Percentiles rank a stretch among this genome's conserved stretches.
Conservation (phyloP, 2,888 invertebrate species). For the Dysmachus trigonus region DNA sequence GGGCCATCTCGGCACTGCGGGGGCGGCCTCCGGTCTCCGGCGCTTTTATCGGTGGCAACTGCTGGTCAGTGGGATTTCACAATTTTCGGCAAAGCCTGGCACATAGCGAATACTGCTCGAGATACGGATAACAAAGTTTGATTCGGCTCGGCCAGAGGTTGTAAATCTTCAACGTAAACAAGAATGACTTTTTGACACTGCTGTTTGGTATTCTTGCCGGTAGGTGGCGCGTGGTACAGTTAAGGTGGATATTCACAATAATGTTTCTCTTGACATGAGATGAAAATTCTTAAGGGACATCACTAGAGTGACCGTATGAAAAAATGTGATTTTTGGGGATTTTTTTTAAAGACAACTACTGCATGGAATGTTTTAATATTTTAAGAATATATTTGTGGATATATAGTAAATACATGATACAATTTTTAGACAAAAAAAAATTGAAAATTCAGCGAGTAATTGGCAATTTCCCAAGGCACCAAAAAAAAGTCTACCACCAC, state of each 20-base stretch:
- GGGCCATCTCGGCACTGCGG: not conserved
- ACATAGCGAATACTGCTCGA: constrained; percentile 47
- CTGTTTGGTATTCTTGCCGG: not conserved
- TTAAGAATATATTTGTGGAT: too few relatives aligned
- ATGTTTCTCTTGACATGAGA: not conserved
- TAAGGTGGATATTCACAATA: not conserved
- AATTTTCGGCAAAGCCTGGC: constrained; percentile 45
- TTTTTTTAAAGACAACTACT: too few relatives aligned
- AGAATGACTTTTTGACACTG: not conserved
- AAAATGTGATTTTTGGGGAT: too few relatives aligned
- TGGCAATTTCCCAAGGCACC: too few relatives aligned
- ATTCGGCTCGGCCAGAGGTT: not conserved
- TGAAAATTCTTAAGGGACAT: too few relatives aligned
- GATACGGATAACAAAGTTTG: constrained; percentile 40
- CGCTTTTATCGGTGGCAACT: not conserved
- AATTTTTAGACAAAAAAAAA: too few relatives aligned
- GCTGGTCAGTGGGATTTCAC: not conserved
- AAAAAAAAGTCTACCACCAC: too few relatives aligned
- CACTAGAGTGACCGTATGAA: too few relatives aligned
- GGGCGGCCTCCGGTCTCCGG: not conserved
- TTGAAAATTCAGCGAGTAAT: too few relatives aligned
- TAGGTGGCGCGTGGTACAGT: not conserved
- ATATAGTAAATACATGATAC: too few relatives aligned
- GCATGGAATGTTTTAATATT: too few relatives aligned
- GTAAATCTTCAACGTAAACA: constrained; percentile 11